Percentiles rank a stretch among this genome's conserved stretches.
Conservation (phyloP, 1,140 invertebrate genomes). For the Drosophila novamexicana region DNA sequence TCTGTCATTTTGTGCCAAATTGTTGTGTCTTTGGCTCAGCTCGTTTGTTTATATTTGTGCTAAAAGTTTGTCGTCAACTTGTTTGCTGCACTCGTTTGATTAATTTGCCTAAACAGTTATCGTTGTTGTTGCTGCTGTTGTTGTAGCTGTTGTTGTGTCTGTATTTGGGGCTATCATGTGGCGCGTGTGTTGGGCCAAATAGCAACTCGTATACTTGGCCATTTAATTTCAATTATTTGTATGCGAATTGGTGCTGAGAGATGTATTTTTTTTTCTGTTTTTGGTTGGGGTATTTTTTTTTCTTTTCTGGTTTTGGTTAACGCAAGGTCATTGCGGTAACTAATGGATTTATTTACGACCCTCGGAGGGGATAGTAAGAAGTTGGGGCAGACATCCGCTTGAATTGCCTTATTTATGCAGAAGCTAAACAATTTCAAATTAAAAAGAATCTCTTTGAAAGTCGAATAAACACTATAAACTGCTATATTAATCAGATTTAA, state of each 20-base stretch:
- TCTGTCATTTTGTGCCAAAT: slow-evolving; percentile 55
- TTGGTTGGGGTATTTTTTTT: slow-evolving; percentile 4
- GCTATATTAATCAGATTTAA: not conserved
- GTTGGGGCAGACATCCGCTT: slow-evolving; percentile 4
- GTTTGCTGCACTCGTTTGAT: slow-evolving; percentile 23
- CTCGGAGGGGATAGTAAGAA: not conserved
- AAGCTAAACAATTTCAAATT: slow-evolving; percentile 5
- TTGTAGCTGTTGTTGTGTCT: slow-evolving; percentile 4
- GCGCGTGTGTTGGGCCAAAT: slow-evolving; percentile 28
- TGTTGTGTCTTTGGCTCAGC: slow-evolving; percentile 15
- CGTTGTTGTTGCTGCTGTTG: slow-evolving; percentile 11
- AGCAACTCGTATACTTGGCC: slow-evolving; percentile 31
- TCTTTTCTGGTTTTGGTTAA: slow-evolving; percentile 12
- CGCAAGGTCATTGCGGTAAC: slow-evolving; percentile 26
- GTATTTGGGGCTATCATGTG: slow-evolving; percentile 34
- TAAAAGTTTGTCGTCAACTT: slow-evolving; percentile 54
- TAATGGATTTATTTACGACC: slow-evolving; percentile 25
- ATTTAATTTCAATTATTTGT: slow-evolving; percentile 49
- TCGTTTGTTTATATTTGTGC: slow-evolving; percentile 40
- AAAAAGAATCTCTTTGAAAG: slow-evolving; percentile 4
- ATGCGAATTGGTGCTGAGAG: slow-evolving; percentile 18
- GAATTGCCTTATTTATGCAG: slow-evolving; percentile 3
- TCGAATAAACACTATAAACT: not conserved
- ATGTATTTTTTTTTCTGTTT: not conserved
- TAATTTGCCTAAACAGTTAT: slow-evolving; percentile 52